phyloP scores from a whole-genome alignment of 2,888 invertebrate genomes.

The Arrhopalites spinosus region DNA sequence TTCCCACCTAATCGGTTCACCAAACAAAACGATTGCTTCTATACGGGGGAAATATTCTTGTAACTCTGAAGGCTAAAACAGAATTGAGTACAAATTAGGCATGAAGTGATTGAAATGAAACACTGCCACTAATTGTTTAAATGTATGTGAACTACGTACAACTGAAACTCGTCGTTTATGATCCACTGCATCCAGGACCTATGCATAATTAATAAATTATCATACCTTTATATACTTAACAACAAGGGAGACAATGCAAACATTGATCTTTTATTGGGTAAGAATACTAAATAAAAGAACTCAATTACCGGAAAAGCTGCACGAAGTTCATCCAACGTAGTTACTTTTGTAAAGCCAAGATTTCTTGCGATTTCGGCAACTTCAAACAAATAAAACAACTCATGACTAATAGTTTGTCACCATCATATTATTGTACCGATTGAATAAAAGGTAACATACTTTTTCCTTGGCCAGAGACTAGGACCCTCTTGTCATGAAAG shows the following conservation, averaged over 20 bases:
- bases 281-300: too few relatives aligned
- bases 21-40: slow-evolving; percentile 67
- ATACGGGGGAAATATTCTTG: slow-evolving; percentile 64
- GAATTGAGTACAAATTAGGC: not conserved
- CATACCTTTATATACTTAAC: too few relatives aligned
- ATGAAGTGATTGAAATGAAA: not conserved
- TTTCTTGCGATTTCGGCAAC: too few relatives aligned
- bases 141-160: slow-evolving; percentile 48
- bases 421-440: too few relatives aligned
- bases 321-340: slow-evolving; percentile 66
- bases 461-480: slow-evolving; percentile 69
- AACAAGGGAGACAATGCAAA: too few relatives aligned
- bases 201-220: too few relatives aligned
- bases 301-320: slow-evolving; percentile 63
- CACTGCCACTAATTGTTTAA: slow-evolving; percentile 4
- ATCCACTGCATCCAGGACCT: slow-evolving; percentile 66
- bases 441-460: slow-evolving; percentile 48
- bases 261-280: too few relatives aligned
- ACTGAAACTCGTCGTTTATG: slow-evolving; percentile 59
- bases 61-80: slow-evolving; percentile 61
- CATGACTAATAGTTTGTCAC: too few relatives aligned
- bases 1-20: slow-evolving; percentile 64
- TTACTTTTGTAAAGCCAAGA: slow-evolving; percentile 67
- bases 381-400: too few relatives aligned
- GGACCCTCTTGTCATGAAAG: slow-evolving; percentile 67